Evolutionary conservation across 2,888 invertebrate genomes (phyloP), one percentile per base, ranked within the genome.

Genomic region (Tachina grossa): DNA sequence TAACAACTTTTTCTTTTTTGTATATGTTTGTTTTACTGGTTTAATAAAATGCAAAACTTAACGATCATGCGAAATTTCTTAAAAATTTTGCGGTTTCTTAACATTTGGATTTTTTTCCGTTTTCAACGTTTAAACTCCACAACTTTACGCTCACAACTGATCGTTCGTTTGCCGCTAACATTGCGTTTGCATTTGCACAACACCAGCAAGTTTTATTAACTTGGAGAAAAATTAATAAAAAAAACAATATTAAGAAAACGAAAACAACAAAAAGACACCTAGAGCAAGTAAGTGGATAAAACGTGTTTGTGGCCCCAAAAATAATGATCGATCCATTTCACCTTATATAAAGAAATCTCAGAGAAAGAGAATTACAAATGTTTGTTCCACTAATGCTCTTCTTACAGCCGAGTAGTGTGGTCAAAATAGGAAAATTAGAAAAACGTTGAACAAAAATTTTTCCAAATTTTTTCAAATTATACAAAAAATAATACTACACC

Each of bases 141-240:
- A 79, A 87, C 85, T 83, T 81, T 83, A 84, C 72, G 84, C 85
- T 84, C 87, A 79, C 81, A 87, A 87, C 87, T 85, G 83, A 83
- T 85, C 83, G 72, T 63, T 71, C 45, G 49, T 75, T 66, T 47
- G 49, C 55, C 49, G 59, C 61, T 47, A 39, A 72, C 66, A 65
- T 19, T 53, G 68, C 47, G 72, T 74, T 68, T 81, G 68, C 78
- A 69, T n/a, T 51, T 41, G 19, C 71, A 72, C 53, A 83, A 61
- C 49, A 63, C 53, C 59, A 75, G 51, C 76, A 76, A 75, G 69
- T 55, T 74, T 85, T 79, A 78, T 84, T 72, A 82, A 85, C 47
- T 66, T 72, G 68, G 75, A 75, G 75, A 68, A 81, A 31, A 41
- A 68, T 47, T 22, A 61, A 66, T 19, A 31, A 47, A 51, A 76